Evolutionary conservation across 2,888 invertebrate genomes (phyloP), one percentile per base, ranked within the genome.

Genomic region (Imbricaverruca yamaguchii): DNA sequence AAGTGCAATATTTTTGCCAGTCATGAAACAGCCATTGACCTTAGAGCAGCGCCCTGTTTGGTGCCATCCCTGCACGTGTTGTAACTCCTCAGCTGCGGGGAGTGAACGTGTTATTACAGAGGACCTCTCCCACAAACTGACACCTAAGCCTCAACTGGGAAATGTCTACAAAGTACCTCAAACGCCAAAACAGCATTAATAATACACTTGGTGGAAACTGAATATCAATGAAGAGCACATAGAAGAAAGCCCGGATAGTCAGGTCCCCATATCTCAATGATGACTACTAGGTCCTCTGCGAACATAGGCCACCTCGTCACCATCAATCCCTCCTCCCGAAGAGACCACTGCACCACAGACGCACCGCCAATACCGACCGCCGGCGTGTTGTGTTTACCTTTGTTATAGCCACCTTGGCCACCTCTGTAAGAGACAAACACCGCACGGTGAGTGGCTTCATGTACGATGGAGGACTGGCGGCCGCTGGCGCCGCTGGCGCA

Each of bases 341-440:
- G 57, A 57, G 57, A 56, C 55, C 23, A 39, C 39, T 39, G 39
- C 39, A 39, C 39, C 9, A 67, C 67, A 67, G 23, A 18, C 23
- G 67, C 23, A 39, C 39, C 39, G 39, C 39, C 39, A 39, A 39
- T 39, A 39, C 39, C 39, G 39, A 39, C 39, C 39, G 39, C 39
- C 39, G 39, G 39, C 39, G 39, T 39, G 4, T 39, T 39, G 53
- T 79, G 56, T 57, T 79, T 79, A 79, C 79, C 79, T 79, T 79
- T 79, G 57, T 79, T 79, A 79, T 79, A 79, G 79, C 79, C 79
- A 57, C 79, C 79, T 25, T 21, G 79, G 57, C 57, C 56, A 79
- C 79, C 79, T 79, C 79, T 79, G 79, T 39, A 74, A 74, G 74
- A 74, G 18, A 55, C 53, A 21, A 55, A 18, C 53, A 74, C 74